Percentiles rank a stretch among this genome's conserved stretches.
Conservation (phyloP, 2,113 vertebrate genomes). For the Triplophysa tibetana region DNA sequence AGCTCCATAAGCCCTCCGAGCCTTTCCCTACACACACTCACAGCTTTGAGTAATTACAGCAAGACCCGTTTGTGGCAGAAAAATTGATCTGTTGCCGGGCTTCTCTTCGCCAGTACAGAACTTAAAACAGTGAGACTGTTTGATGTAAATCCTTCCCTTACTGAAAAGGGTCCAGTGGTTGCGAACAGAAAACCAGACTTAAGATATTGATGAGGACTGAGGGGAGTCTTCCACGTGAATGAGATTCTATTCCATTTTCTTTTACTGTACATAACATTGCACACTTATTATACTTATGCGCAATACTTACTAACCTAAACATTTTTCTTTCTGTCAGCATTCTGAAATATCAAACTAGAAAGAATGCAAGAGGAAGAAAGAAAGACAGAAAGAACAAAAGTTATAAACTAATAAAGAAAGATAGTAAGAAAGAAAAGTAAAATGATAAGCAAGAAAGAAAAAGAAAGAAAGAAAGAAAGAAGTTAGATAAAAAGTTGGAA, state of each 20-base stretch:
- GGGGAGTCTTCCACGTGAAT: not conserved
- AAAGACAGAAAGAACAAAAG: too few relatives aligned
- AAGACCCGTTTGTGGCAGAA: slow-evolving; percentile 74
- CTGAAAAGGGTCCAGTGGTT: slow-evolving; percentile 1
- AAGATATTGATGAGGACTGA: not conserved
- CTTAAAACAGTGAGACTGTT: slow-evolving; percentile 65
- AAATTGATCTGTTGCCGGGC: slow-evolving; percentile 76
- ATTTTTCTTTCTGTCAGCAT: too few relatives aligned
- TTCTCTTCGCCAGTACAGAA: slow-evolving; percentile 67
- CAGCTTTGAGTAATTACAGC: slow-evolving; percentile 90
- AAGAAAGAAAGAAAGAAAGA: not conserved
- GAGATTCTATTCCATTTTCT: too few relatives aligned
- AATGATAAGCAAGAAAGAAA: not conserved
- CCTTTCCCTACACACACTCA: slow-evolving; percentile 54
- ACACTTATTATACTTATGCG: not conserved
- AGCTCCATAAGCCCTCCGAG: slow-evolving; percentile 57
- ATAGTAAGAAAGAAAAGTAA: too few relatives aligned
- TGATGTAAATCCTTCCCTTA: slow-evolving; percentile 73
- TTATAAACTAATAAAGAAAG: not conserved
- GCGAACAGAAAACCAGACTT: not conserved
- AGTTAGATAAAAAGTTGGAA: not conserved
- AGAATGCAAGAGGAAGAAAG: too few relatives aligned
- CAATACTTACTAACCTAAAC: too few relatives aligned
- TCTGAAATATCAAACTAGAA: too few relatives aligned
- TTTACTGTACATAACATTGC: not conserved